Percentiles rank a stretch among this genome's conserved stretches.
phyloP scores from a whole-genome alignment of 2,797 vertebrate genomes.

The Pteronotus mesoamericanus region DNA sequence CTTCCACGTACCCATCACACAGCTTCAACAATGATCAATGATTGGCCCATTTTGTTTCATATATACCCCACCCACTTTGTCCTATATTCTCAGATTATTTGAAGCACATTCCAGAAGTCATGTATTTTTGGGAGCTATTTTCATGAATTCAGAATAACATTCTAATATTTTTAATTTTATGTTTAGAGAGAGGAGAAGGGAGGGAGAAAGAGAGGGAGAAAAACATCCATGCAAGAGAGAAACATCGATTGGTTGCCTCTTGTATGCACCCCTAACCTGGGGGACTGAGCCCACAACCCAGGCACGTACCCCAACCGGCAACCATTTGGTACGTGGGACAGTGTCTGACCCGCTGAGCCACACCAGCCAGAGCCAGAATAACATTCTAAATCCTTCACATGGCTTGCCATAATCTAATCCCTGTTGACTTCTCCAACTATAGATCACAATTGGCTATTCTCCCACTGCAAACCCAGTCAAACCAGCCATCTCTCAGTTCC shows the following conservation, averaged over 20 bases:
- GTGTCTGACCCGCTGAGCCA: neutral
- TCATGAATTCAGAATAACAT: neutral
- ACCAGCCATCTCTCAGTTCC: neutral
- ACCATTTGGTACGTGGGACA: neutral
- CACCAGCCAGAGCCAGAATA: neutral
- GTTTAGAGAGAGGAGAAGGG: neutral
- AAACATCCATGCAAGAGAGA: neutral
- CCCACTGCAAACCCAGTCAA: neutral
- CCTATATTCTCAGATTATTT: neutral
- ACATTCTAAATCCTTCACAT: neutral
- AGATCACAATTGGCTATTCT: neutral
- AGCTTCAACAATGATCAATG: neutral
- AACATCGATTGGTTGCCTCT: neutral
- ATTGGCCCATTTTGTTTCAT: neutral
- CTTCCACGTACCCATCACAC: neutral
- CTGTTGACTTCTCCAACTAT: neutral
- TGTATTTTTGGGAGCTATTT: neutral
- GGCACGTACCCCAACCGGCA: too few species aligned
- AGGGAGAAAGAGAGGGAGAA: neutral
- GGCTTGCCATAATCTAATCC: neutral
- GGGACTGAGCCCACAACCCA: neutral
- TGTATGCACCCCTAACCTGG: neutral
- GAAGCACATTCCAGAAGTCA: neutral
- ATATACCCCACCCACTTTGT: neutral
- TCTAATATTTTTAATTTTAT: neutral